These are phyloP conservation scores for Drosophila atripex DNA, from an alignment of 2,888 invertebrate species.

Conservation along the genomic window DNA sequence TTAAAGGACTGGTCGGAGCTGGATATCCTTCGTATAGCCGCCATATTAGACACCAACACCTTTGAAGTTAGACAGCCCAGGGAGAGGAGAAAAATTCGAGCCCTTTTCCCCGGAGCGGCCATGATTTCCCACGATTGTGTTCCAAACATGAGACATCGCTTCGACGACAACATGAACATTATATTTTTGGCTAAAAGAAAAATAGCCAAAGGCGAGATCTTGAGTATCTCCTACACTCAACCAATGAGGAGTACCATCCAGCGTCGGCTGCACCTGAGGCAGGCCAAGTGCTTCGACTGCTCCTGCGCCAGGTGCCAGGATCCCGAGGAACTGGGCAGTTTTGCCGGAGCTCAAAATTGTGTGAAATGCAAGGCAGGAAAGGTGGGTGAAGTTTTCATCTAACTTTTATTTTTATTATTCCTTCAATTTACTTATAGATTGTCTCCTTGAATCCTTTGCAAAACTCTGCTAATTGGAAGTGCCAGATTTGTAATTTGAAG, in stretches of 20 bases:
- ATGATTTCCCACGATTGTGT: conserved; percentile 90
- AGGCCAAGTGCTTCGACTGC: conserved; percentile 89
- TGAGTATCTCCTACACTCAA: conserved; percentile 89
- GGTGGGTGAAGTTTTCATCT: conserved; percentile 57
- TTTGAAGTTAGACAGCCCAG: conserved; percentile 87
- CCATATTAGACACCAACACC: conserved; percentile 89
- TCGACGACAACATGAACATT: conserved; percentile 86
- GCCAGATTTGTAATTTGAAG: conserved; percentile 86
- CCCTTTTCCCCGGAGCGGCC: conserved; percentile 87
- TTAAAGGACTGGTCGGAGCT: conserved; percentile 85
- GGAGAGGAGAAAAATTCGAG: conserved; percentile 85
- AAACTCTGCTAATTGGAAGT: conserved; percentile 87
- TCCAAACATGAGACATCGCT: conserved; percentile 89
- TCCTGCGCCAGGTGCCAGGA: conserved; percentile 88
- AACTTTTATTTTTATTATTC: background rate
- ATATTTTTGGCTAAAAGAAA: conserved; percentile 86
- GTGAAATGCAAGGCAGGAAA: conserved; percentile 86
- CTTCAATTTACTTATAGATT: conserved; percentile 80
- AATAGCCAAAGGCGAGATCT: conserved; percentile 88
- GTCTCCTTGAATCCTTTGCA: conserved; percentile 87
- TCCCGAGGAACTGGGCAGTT: conserved; percentile 88
- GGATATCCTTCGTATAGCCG: conserved; percentile 87
- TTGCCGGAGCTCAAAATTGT: conserved; percentile 87
- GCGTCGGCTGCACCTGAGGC: conserved; percentile 86
- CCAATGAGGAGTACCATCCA: conserved; percentile 88